These are phyloP conservation scores for Sylvilagus bachmani DNA, from an alignment of 2,113 vertebrate genomes.

Conservation along the genomic window DNA sequence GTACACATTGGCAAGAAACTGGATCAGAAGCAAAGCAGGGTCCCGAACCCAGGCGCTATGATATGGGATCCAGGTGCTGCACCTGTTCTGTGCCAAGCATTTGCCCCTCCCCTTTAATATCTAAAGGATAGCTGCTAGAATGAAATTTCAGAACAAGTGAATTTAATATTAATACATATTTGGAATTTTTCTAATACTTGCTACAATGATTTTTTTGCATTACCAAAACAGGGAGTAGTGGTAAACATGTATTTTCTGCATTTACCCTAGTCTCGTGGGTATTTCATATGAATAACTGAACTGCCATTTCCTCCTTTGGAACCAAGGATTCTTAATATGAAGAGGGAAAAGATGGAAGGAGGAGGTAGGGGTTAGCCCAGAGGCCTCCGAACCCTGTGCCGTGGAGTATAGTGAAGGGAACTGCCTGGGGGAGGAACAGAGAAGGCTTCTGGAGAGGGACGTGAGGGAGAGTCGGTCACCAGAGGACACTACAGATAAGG, in stretches of 20 bases:
- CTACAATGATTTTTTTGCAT: background rate
- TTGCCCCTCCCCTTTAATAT: background rate
- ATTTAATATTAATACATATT: background rate
- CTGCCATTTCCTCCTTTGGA: constrained; percentile 20
- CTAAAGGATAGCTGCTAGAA: background rate
- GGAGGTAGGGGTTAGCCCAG: background rate
- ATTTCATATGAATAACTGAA: constrained; percentile 38
- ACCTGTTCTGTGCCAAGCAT: too few relatives aligned
- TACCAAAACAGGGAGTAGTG: background rate
- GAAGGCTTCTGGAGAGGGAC: background rate
- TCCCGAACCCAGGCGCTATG: too few relatives aligned
- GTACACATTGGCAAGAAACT: too few relatives aligned
- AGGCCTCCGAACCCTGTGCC: background rate
- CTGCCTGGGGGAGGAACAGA: too few relatives aligned
- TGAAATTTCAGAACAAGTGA: background rate
- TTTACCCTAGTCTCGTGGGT: constrained; percentile 21
- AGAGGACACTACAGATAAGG: background rate
- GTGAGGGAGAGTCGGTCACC: background rate
- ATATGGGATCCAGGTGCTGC: too few relatives aligned
- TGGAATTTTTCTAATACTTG: constrained; percentile 20
- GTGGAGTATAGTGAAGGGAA: background rate
- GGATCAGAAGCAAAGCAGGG: too few relatives aligned
- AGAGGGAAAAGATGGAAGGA: background rate
- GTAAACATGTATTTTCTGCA: constrained; percentile 23
- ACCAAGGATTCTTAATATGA: background rate